These are phyloP conservation scores for Ascidia mentula DNA, from an alignment of 23 tunicate species.

Conservation along the genomic window DNA sequence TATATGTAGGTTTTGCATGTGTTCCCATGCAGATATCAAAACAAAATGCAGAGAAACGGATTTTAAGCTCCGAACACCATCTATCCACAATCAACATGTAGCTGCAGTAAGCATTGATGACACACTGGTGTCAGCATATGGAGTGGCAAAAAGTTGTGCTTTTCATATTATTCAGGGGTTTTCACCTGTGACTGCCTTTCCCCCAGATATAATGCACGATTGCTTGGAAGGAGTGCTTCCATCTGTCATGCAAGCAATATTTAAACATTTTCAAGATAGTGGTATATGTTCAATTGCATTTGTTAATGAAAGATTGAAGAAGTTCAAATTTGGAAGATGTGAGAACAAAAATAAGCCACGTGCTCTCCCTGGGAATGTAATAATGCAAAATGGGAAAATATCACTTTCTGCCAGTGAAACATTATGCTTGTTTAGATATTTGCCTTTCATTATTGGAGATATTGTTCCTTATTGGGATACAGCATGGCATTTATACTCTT, in stretches of 20 bases:
- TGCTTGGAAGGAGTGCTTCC: conserved; percentile 20
- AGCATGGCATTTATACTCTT: conserved; percentile 14
- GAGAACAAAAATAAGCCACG: conserved; percentile 20
- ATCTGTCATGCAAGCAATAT: neutral
- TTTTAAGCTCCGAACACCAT: too few species aligned
- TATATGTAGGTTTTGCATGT: too few species aligned
- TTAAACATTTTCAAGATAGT: conserved; percentile 9
- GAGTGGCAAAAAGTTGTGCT: conserved; percentile 20
- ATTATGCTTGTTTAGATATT: conserved; percentile 13
- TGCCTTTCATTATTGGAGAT: conserved; percentile 22
- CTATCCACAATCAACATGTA: too few species aligned
- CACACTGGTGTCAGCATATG: neutral
- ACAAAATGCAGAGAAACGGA: too few species aligned
- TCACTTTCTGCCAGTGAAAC: conserved; percentile 27
- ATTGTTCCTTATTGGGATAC: neutral
- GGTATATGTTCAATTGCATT: neutral
- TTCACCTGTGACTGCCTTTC: conserved; percentile 23
- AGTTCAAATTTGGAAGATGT: conserved; percentile 19
- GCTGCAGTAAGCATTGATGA: too few species aligned
- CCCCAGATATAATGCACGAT: conserved; percentile 22
- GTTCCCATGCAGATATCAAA: too few species aligned
- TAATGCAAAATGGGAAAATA: conserved; percentile 6
- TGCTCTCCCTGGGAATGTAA: conserved; percentile 5
- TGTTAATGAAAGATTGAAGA: conserved; percentile 16
- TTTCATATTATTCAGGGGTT: conserved; percentile 7